These are phyloP conservation scores for Oceanites oceanicus DNA, from an alignment of 2,113 vertebrate species.

Conservation along the genomic window DNA sequence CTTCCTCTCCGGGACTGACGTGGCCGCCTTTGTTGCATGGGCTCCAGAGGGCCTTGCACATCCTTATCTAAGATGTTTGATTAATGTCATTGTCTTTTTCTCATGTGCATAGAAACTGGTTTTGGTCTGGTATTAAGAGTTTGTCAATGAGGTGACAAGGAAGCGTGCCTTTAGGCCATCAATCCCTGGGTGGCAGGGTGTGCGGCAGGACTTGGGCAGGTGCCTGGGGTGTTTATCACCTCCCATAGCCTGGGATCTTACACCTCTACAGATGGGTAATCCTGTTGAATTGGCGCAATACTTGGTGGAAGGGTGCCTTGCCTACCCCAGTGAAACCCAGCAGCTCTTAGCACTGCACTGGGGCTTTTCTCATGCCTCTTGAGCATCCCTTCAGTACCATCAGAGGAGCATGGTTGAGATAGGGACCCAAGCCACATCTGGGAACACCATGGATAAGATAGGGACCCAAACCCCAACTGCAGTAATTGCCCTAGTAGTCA, in stretches of 20 bases:
- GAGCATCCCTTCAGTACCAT: background rate
- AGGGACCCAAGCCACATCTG: background rate
- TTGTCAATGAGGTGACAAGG: background rate
- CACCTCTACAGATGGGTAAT: accelerated
- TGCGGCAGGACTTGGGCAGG: background rate
- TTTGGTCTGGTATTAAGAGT: background rate
- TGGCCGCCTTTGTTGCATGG: background rate
- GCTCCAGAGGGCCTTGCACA: background rate
- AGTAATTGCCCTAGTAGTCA: background rate
- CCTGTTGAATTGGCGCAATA: accelerated
- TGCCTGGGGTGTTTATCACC: background rate
- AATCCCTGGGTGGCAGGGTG: background rate
- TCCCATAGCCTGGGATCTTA: background rate
- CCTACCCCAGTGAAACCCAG: background rate
- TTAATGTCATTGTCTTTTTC: background rate
- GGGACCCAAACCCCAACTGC: background rate
- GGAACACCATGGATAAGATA: background rate
- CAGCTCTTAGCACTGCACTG: background rate
- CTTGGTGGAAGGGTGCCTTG: background rate
- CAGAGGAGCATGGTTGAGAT: background rate
- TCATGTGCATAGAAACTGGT: background rate
- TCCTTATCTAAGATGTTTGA: background rate
- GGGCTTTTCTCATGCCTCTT: background rate
- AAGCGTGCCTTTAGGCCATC: background rate
- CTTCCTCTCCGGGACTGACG: background rate